Base-by-base conservation (phyloP, 1,140 invertebrate species). In the Lordiphosa stackelbergi region DNA sequence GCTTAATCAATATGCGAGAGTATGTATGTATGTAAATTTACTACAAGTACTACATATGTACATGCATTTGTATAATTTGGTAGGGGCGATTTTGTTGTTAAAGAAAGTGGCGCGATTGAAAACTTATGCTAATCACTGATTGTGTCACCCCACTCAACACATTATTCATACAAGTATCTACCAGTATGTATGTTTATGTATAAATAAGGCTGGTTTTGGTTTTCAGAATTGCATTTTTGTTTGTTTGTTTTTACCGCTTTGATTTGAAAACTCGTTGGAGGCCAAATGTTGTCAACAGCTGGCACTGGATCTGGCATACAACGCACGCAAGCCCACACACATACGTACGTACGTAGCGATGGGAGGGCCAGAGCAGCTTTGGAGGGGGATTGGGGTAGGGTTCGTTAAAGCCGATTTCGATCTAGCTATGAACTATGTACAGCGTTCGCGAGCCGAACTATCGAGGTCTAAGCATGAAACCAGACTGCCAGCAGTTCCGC, bases 391-490 rank as follows among this genome's bases (percentile, higher is more conserved):
- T 36, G 31, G 31, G 28, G 48, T 38, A n/a, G 45, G 9, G 36
- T 16, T 43, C 43, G 28, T 28, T 22, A 38, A 38, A 11, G 36
- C 38, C 47, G 4, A 57, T 53, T 59, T 69, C 54, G 69, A 71
- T 71, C 69, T 71, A 56, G 54, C 35, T 43, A 53, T 43, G 49
- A 49, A 36, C 12, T 12, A 49, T 38, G 34, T 37, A 43, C 31
- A 57, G 45, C 35, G 48, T 42, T 43, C n/a, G 28, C 65, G 69
- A 65, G 59, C 13, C 54, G 59, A 71, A 71, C 69, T 71, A 71
- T 69, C 60, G 59, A 69, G 66, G 69, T 71, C 69, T 64, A 69
- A 59, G 55, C 66, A 71, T 69, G 63, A 55, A 71, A 48, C 45
- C 65, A 69, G 65, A 71, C 69, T 71, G 69, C 8, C 60, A 60